phyloP scores from a whole-genome alignment of 2,797 vertebrate genomes.

The Podargus strigoides region DNA sequence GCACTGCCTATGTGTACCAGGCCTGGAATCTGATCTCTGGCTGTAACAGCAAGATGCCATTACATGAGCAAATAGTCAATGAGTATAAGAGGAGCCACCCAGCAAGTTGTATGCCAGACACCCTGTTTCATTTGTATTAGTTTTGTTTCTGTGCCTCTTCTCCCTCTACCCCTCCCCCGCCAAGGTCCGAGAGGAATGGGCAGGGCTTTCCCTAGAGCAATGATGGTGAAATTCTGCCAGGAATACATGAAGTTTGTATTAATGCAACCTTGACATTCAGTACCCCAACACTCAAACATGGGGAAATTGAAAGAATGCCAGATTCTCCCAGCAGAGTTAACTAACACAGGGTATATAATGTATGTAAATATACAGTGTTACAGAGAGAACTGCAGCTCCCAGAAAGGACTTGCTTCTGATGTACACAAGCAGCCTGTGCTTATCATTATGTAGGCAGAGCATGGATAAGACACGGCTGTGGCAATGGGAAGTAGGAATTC shows the following conservation, averaged over 20 bases:
- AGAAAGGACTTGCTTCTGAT: neutral
- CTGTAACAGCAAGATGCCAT: neutral
- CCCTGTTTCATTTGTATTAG: neutral
- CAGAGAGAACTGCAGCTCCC: neutral
- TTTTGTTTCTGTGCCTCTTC: neutral
- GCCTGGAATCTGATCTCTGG: neutral
- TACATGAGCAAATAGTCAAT: neutral
- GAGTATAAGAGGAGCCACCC: neutral
- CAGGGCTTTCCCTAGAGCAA: neutral
- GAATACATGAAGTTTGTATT: neutral
- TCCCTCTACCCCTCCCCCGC: rapidly evolving
- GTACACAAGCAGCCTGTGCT: neutral
- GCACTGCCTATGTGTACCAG: neutral
- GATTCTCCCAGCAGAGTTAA: neutral
- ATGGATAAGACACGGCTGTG: neutral
- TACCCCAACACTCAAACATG: neutral
- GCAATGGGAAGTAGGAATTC: neutral
- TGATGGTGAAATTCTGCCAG: neutral
- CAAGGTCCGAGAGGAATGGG: neutral
- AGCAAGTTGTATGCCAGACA: neutral
- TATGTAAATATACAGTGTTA: neutral
- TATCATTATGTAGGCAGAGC: neutral
- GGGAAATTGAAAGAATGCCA: neutral
- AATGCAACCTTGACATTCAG: neutral
- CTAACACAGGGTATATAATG: neutral